phyloP scores from a whole-genome alignment of 2,888 invertebrate species.

The Schizaphis graminum region DNA sequence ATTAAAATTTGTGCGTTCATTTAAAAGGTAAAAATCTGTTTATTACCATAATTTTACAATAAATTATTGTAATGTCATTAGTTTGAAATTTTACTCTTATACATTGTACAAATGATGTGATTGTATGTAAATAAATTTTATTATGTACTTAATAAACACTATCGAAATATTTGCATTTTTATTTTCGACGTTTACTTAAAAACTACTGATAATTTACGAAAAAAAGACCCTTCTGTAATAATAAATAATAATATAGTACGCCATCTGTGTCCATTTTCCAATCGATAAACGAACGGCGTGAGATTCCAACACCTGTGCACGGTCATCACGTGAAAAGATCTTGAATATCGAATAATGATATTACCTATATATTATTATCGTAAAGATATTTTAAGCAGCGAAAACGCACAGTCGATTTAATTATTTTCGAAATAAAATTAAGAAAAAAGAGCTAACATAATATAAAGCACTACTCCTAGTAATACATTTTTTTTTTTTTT shows the following conservation, averaged over 20 bases:
- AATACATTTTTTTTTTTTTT: too few species aligned
- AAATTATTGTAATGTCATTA: neutral
- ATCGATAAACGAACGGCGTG: neutral
- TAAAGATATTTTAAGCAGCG: neutral
- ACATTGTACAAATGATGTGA: neutral
- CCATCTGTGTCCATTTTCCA: constrained; percentile 22
- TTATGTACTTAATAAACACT: neutral
- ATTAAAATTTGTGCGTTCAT: neutral
- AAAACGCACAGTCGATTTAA: neutral
- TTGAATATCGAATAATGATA: neutral
- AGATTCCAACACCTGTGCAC: constrained; percentile 8
- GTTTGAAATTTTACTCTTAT: neutral
- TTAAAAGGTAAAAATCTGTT: neutral
- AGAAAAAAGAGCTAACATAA: neutral
- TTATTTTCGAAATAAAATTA: neutral
- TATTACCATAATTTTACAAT: neutral
- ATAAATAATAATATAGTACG: neutral
- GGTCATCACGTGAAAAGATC: neutral
- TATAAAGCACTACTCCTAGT: neutral
- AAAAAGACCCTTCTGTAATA: neutral
- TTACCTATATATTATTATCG: neutral
- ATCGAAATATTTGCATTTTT: neutral
- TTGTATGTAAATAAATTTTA: neutral
- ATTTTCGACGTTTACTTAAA: neutral
- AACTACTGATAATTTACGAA: constrained; percentile 9